Conservation (phyloP, 2,113 vertebrate genomes). For the Coturnix japonica region DNA sequence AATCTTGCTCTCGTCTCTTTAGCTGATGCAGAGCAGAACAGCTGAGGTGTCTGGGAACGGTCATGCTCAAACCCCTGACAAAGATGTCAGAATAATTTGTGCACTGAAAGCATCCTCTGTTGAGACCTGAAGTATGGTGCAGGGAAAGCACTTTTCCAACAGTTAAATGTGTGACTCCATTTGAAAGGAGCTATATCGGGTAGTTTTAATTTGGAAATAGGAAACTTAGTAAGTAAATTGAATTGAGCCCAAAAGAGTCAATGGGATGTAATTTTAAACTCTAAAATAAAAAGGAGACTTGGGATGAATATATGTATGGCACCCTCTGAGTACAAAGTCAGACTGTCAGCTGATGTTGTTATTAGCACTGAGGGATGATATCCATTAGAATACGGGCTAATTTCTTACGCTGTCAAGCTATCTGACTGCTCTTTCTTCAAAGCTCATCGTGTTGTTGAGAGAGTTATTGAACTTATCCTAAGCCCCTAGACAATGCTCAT, state of each 20-base stretch:
- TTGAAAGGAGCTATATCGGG: background rate
- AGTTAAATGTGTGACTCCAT: fast-evolving
- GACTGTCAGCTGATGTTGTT: background rate
- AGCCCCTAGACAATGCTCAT: background rate
- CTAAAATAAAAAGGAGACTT: background rate
- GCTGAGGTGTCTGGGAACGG: background rate
- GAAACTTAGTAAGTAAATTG: background rate
- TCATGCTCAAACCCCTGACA: background rate
- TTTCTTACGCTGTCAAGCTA: background rate
- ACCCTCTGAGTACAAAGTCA: background rate
- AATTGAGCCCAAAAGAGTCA: background rate
- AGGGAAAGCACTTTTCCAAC: background rate
- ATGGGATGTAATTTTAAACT: background rate
- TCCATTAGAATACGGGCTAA: background rate
- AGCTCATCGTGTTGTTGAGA: background rate
- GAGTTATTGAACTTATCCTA: background rate
- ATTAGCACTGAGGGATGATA: background rate
- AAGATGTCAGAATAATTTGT: background rate
- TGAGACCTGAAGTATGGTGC: background rate
- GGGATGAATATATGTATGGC: background rate
- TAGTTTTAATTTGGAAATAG: background rate
- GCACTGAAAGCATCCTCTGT: background rate
- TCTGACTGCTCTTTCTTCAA: background rate
- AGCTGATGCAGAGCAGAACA: background rate
- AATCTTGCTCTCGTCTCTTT: background rate